Evolutionary conservation across 2,797 vertebrate genomes (phyloP).

Genomic region (Acanthiza pusilla): DNA sequence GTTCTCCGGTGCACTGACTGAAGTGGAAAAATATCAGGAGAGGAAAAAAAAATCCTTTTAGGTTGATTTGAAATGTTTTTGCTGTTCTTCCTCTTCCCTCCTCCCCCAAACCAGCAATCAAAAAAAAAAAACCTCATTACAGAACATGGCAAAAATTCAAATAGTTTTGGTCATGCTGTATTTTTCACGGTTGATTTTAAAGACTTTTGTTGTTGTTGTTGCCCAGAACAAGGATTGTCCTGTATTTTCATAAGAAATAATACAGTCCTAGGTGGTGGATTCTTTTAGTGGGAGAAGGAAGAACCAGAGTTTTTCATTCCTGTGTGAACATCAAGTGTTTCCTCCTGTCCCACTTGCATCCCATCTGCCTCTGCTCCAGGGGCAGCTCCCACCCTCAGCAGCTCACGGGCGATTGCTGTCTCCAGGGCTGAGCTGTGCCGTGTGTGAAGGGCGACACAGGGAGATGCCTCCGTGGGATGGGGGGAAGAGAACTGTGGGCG

Average conservation of each 20-base stretch:
- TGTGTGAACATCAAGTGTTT: not conserved
- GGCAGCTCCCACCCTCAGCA: not conserved
- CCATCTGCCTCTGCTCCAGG: not conserved
- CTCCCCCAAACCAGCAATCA: not conserved
- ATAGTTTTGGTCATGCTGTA: not conserved
- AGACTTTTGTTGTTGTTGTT: not conserved
- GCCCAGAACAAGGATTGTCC: not conserved
- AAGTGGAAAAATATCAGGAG: not conserved
- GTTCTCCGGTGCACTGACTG: accelerated
- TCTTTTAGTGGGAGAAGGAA: not conserved
- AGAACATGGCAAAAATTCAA: not conserved
- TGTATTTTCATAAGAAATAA: not conserved
- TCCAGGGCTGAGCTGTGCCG: not conserved
- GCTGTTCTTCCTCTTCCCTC: not conserved
- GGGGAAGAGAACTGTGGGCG: not conserved
- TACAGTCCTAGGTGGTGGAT: not conserved
- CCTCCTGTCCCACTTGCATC: not conserved
- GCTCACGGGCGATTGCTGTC: accelerated
- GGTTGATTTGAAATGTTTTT: not conserved
- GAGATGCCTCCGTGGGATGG: not conserved
- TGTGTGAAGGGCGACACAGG: not conserved
- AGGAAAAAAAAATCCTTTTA: not conserved
- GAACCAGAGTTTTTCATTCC: not conserved
- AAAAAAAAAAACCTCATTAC: not conserved
- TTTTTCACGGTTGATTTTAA: not conserved